phyloP scores from a whole-genome alignment of 2,888 invertebrate species.

The Podabrus alpinus region DNA sequence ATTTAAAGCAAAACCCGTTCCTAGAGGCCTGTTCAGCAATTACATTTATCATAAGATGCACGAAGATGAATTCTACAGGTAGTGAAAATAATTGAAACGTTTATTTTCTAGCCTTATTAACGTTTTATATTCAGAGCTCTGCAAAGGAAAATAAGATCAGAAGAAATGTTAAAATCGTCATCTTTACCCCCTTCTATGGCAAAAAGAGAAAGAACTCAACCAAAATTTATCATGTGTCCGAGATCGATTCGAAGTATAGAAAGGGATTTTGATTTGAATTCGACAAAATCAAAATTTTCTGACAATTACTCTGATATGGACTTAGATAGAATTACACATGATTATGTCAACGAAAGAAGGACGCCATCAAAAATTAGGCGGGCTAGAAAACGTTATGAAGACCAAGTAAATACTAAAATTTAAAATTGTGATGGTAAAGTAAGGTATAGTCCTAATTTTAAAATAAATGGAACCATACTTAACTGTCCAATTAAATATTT shows the following conservation, averaged over 20 bases:
- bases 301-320: conserved; percentile 51
- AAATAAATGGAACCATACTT: too few species aligned
- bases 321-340: conserved; percentile 51
- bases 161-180: conserved; percentile 69
- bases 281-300: conserved; percentile 1
- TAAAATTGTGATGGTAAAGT: background rate
- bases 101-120: background rate
- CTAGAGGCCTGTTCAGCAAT: conserved; percentile 71
- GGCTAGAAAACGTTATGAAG: conserved; percentile 44
- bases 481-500: background rate
- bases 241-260: conserved; percentile 45
- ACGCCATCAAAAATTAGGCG: conserved; percentile 55
- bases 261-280: conserved; percentile 17
- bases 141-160: conserved; percentile 70
- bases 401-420: conserved; percentile 1
- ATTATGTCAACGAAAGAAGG: conserved; percentile 59
- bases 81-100: conserved; percentile 5
- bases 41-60: conserved; percentile 72
- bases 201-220: conserved; percentile 58
- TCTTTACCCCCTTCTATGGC: conserved; percentile 72
- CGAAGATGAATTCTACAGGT: conserved; percentile 75
- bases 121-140: conserved; percentile 57
- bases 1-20: conserved; percentile 71
- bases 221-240: conserved; percentile 50
- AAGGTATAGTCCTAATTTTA: too few species aligned